phyloP scores from a whole-genome alignment of 2,888 invertebrate genomes.

The Antheraea assamensis region DNA sequence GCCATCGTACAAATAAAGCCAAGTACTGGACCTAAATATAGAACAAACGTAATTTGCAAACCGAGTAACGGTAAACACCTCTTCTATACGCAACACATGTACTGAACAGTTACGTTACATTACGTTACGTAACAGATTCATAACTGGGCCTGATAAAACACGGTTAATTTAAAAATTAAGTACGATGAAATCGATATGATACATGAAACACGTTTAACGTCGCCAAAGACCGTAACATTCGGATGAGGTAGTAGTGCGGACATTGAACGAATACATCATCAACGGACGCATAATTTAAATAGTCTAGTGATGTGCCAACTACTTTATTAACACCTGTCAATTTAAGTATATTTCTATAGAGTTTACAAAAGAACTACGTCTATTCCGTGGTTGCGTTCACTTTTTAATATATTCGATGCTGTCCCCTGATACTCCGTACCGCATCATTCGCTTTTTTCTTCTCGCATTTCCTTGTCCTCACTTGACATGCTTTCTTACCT shows the following conservation, averaged over 20 bases:
- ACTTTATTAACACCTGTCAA: neutral
- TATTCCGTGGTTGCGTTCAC: no score
- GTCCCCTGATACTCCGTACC: no score
- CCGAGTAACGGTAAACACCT: neutral
- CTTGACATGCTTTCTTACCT: no score
- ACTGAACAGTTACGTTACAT: constrained; percentile 6
- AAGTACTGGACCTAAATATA: neutral
- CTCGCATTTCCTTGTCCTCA: no score
- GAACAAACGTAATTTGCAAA: neutral
- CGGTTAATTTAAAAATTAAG: constrained; percentile 29
- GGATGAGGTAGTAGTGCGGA: constrained; percentile 19
- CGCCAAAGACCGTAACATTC: constrained; percentile 25
- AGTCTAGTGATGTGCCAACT: constrained; percentile 17
- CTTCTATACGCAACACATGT: constrained; percentile 3
- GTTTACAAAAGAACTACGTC: neutral
- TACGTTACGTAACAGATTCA: constrained; percentile 23
- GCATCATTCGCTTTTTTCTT: no score
- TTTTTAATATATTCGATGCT: no score
- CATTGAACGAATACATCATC: constrained; percentile 32
- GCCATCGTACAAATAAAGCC: neutral
- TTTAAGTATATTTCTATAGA: neutral
- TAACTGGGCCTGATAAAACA: constrained; percentile 24
- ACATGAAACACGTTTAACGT: constrained; percentile 28
- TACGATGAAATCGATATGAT: constrained; percentile 32
- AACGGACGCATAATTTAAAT: constrained; percentile 37